phyloP scores from a whole-genome alignment of 1,140 invertebrate species.

The Panagrolaimus sp. region DNA sequence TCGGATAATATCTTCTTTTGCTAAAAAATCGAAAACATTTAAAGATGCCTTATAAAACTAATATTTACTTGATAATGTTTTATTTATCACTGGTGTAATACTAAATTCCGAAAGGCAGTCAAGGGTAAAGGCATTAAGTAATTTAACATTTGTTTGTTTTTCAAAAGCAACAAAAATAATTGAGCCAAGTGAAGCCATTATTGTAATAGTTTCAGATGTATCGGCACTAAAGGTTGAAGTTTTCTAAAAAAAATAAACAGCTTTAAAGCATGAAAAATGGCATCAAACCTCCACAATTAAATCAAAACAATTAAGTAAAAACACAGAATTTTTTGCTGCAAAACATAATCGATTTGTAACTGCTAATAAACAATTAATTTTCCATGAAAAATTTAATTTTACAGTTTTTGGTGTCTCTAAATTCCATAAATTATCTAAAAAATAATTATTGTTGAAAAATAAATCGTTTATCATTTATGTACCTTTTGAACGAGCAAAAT shows the following conservation, averaged over 20 bases:
- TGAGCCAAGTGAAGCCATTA: conserved; percentile 11
- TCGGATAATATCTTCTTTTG: conserved; percentile 86
- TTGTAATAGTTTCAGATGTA: background rate
- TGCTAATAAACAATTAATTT: conserved; percentile 77
- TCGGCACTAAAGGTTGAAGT: conserved; percentile 6
- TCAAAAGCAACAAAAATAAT: conserved; percentile 69
- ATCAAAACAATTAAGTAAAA: conserved; percentile 73
- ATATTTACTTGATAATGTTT: conserved; percentile 81
- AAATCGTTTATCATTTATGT: too few species aligned
- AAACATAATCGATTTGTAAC: conserved; percentile 82
- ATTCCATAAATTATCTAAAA: conserved; percentile 75
- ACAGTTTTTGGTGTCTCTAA: conserved; percentile 70
- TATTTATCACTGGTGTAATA: conserved; percentile 80
- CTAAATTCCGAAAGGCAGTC: conserved; percentile 81
- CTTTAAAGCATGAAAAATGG: background rate
- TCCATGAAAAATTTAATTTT: conserved; percentile 71
- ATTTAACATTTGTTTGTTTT: conserved; percentile 73
- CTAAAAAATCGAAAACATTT: conserved; percentile 62
- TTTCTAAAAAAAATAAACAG: conserved; percentile 61
- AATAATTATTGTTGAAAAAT: too few species aligned
- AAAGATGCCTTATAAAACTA: conserved; percentile 29
- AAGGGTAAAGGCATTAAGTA: conserved; percentile 73
- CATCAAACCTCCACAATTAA: conserved; percentile 63
- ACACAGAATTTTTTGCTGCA: conserved; percentile 72
- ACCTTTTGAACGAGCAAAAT: conserved; percentile 30